Conservation (phyloP, 2,113 vertebrate genomes). For the Hiodon tergisus region DNA sequence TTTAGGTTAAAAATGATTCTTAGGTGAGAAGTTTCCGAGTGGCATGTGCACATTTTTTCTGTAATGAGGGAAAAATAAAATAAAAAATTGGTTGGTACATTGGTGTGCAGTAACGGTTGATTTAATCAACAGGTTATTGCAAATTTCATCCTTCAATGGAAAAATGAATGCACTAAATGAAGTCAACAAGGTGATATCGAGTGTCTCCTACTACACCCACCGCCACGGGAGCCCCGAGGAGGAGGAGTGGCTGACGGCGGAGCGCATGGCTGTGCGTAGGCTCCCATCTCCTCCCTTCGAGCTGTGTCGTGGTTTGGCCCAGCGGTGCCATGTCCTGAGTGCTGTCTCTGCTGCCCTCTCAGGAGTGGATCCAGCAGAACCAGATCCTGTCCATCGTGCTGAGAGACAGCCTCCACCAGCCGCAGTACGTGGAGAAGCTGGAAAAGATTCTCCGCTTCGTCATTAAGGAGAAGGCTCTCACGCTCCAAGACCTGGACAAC, state of each 20-base stretch:
- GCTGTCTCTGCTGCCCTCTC: conserved; percentile 7
- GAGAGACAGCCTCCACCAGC: conserved; percentile 96
- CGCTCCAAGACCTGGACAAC: conserved; percentile 96
- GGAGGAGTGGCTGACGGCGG: conserved; percentile 97
- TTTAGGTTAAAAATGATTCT: conserved; percentile 99
- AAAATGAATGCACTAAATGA: conserved; percentile 99
- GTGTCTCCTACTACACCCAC: conserved; percentile 97
- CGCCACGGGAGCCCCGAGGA: conserved; percentile 94
- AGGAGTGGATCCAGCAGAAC: conserved; percentile 99
- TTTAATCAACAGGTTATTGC: conserved; percentile 79
- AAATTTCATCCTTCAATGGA: conserved; percentile 99
- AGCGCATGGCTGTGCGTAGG: conserved; percentile 90
- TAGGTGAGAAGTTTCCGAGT: conserved; percentile 72
- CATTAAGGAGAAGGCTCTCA: conserved; percentile 98
- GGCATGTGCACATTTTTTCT: neutral
- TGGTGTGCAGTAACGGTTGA: neutral
- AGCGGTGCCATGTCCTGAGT: neutral
- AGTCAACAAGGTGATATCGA: conserved; percentile 99
- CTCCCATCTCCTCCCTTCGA: neutral
- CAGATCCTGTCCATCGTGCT: conserved; percentile 97
- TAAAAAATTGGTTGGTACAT: neutral
- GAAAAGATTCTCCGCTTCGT: conserved; percentile 98
- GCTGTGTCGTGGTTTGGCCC: neutral
- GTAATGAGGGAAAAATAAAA: neutral
- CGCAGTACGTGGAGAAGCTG: conserved; percentile 96